These are phyloP conservation scores for Mustelus asterias DNA, from an alignment of 2,113 vertebrate species.

Conservation along the genomic window DNA sequence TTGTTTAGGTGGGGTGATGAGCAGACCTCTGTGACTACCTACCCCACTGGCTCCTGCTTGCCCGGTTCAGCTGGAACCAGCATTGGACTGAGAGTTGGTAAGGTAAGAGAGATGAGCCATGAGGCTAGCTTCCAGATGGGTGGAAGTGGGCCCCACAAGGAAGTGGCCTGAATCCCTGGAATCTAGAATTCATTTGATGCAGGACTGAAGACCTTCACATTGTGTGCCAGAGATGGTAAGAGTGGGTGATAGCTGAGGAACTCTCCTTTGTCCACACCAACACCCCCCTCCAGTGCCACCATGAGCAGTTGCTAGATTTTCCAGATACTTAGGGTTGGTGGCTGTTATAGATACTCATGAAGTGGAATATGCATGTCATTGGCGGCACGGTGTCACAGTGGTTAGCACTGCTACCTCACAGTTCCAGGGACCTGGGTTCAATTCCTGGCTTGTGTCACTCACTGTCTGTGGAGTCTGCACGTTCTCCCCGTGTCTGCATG, in stretches of 20 bases:
- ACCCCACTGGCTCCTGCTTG: background rate
- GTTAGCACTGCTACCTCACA: too few relatives aligned
- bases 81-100: background rate
- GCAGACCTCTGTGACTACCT: background rate
- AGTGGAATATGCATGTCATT: background rate
- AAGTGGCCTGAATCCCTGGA: background rate
- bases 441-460: too few relatives aligned
- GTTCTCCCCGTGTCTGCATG: too few relatives aligned
- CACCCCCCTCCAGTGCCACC: background rate
- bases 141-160: background rate
- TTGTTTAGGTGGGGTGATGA: background rate
- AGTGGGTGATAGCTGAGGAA: background rate
- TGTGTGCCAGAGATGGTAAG: background rate
- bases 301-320: background rate
- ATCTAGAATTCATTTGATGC: background rate
- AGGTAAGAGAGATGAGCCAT: background rate
- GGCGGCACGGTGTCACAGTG: too few relatives aligned
- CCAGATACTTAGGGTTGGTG: background rate
- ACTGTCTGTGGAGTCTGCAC: too few relatives aligned
- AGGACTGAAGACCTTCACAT: background rate
- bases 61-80: background rate
- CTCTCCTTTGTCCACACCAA: background rate
- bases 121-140: background rate
- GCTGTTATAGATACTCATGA: background rate
- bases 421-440: too few relatives aligned